A percentile compares a stretch with the other conserved stretches of the same genome.
These are phyloP conservation scores for Trachythela sp. DNA, from an alignment of 64 coral and sea anemone species.

Conservation along the genomic window DNA sequence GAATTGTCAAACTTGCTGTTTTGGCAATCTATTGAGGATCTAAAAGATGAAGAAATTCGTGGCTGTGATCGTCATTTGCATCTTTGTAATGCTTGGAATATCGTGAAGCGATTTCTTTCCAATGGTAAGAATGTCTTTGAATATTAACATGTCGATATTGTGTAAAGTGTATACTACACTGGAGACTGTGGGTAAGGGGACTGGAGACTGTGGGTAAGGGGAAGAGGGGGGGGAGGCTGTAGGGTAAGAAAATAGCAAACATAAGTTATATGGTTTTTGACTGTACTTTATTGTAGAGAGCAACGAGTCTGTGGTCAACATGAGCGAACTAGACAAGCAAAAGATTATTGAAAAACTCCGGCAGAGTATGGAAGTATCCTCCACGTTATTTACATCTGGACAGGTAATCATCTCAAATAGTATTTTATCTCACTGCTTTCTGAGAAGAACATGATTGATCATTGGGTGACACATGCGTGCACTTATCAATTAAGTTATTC, in stretches of 20 bases:
- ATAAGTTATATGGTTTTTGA: too few relatives aligned
- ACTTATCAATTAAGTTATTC: too few relatives aligned
- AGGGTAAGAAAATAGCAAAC: too few relatives aligned
- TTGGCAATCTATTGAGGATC: constrained; percentile 14
- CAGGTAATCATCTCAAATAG: constrained; percentile 14
- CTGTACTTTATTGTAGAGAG: background rate
- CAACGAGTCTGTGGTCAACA: background rate
- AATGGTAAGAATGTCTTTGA: background rate
- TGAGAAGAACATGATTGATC: too few relatives aligned
- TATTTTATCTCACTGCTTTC: too few relatives aligned
- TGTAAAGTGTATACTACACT: too few relatives aligned
- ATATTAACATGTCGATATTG: too few relatives aligned
- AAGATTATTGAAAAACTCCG: constrained; percentile 16
- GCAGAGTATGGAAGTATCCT: background rate
- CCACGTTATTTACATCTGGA: background rate
- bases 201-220: too few relatives aligned
- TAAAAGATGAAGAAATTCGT: background rate
- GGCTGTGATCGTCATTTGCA: constrained; percentile 20
- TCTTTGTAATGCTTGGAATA: constrained; percentile 4
- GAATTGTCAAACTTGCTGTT: background rate
- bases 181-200: too few relatives aligned
- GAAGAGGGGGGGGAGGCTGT: too few relatives aligned
- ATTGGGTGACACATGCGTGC: too few relatives aligned
- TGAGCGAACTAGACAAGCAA: background rate
- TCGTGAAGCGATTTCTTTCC: background rate